These are phyloP conservation scores for Babyrousa celebensis DNA, from an alignment of 2,797 vertebrate species.

Conservation along the genomic window DNA sequence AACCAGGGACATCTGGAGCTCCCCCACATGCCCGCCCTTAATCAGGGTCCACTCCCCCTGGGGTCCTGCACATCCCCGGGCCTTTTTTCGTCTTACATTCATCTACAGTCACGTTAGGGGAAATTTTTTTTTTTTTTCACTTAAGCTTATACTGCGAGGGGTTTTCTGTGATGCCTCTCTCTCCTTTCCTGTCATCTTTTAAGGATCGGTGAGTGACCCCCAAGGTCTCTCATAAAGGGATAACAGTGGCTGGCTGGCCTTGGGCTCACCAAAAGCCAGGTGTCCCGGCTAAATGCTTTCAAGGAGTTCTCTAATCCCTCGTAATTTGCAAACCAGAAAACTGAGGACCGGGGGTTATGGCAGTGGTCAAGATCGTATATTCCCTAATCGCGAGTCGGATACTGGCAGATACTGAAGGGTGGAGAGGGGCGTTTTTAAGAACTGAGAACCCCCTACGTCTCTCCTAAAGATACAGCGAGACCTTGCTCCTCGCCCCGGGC, in stretches of 20 bases:
- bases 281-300: neutral
- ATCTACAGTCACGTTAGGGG: neutral
- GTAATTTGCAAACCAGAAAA: neutral
- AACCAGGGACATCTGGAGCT: neutral
- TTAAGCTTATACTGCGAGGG: fast-evolving
- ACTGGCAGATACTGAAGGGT: fast-evolving
- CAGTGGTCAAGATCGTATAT: neutral
- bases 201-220: neutral
- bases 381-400: neutral
- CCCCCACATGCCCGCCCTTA: neutral
- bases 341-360: neutral
- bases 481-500: fast-evolving
- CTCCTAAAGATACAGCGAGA: neutral
- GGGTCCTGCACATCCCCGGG: fast-evolving
- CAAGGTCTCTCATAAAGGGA: neutral
- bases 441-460: fast-evolving
- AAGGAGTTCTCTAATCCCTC: neutral
- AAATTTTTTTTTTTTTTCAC: neutral
- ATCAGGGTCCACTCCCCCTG: neutral
- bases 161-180: neutral
- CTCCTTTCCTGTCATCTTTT: neutral
- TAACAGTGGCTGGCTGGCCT: neutral
- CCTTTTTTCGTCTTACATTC: neutral
- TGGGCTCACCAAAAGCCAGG: neutral
- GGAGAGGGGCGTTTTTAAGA: fast-evolving